Evolutionary conservation across 35 echinoderm and acorn worm species (phyloP).

Genomic region (Nesometra sesokonis): DNA sequence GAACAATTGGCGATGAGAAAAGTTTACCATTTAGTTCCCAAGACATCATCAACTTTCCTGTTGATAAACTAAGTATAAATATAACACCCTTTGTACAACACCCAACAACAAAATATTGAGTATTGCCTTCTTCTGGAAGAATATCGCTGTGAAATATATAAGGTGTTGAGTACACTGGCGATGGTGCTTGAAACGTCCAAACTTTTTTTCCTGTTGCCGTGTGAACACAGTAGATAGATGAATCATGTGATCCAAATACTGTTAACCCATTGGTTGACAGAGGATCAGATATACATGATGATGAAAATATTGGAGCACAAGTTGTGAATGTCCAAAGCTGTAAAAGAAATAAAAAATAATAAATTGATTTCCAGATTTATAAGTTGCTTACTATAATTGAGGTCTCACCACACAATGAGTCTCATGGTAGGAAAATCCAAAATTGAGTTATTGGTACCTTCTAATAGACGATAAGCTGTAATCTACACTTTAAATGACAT

Average conservation of each 20-base stretch:
- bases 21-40: slow-evolving; percentile 34
- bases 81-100: slow-evolving; percentile 27
- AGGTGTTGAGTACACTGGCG: slow-evolving; percentile 36
- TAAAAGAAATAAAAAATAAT: background rate
- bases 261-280: background rate
- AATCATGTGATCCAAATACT: slow-evolving; percentile 64
- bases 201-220: slow-evolving; percentile 7
- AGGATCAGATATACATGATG: slow-evolving; percentile 15
- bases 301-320: slow-evolving; percentile 58
- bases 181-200: slow-evolving; percentile 20
- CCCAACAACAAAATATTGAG: slow-evolving; percentile 8
- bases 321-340: slow-evolving; percentile 45
- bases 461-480: too few relatives aligned
- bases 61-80: slow-evolving; percentile 20
- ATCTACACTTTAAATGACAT: too few relatives aligned
- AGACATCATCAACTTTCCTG: slow-evolving; percentile 13
- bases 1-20: slow-evolving; percentile 50
- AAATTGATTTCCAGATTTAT: too few relatives aligned
- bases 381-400: too few relatives aligned
- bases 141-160: slow-evolving; percentile 20
- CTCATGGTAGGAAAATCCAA: too few relatives aligned
- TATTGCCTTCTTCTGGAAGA: background rate
- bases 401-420: too few relatives aligned
- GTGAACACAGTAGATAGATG: slow-evolving; percentile 36
- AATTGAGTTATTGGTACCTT: too few relatives aligned